These are phyloP conservation scores for Melospiza melodia DNA, from an alignment of 2,113 vertebrate genomes.

Conservation along the genomic window DNA sequence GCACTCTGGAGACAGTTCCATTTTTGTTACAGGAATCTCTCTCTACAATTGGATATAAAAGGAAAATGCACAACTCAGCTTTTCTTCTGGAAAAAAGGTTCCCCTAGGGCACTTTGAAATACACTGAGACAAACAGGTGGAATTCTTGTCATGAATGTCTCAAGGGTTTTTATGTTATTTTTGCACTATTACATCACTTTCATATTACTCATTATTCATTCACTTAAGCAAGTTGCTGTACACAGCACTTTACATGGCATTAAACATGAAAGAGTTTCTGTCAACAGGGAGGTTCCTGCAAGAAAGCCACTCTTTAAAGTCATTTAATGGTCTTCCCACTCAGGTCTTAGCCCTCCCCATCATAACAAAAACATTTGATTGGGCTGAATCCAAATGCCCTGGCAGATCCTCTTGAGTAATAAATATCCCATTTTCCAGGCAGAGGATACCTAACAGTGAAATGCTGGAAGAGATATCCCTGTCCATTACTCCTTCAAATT, in stretches of 20 bases:
- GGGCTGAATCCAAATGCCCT: not conserved
- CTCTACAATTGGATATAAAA: not conserved
- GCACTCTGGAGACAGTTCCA: not conserved
- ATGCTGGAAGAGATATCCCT: not conserved
- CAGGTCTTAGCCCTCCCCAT: not conserved
- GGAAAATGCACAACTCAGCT: not conserved
- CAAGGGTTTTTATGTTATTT: not conserved
- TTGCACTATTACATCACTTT: not conserved
- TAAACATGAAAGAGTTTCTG: not conserved
- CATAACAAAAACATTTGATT: not conserved
- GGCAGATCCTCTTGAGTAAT: not conserved
- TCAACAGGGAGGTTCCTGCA: not conserved
- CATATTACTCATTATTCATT: not conserved
- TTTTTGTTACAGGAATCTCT: not conserved
- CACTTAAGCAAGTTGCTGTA: not conserved
- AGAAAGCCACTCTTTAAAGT: not conserved
- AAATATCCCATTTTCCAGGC: not conserved
- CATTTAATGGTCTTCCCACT: not conserved
- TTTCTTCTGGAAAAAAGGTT: not conserved
- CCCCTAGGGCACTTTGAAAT: not conserved
- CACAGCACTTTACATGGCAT: not conserved
- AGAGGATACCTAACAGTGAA: not conserved
- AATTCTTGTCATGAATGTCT: not conserved
- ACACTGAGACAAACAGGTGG: not conserved
- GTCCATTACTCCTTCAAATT: not conserved